These are phyloP conservation scores for Monodelphis domestica DNA, from an alignment of 2,797 vertebrate genomes.

Conservation along the genomic window DNA sequence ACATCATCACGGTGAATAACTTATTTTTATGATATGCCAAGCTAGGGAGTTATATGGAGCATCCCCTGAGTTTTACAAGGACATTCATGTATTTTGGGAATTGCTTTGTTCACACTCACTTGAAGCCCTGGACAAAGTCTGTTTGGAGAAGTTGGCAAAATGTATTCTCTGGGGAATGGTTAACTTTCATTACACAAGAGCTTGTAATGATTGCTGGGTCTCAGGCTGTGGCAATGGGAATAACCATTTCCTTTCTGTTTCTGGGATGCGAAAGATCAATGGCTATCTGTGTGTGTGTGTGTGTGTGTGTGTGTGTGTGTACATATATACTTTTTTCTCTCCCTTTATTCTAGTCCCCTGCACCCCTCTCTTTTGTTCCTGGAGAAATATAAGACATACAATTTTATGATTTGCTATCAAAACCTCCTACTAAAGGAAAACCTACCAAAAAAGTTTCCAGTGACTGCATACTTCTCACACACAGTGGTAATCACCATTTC, in stretches of 20 bases:
- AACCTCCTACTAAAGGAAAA: conserved; percentile 33
- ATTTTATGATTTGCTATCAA: conserved; percentile 47
- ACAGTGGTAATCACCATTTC: conserved; percentile 66
- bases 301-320: no score
- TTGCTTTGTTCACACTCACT: background rate
- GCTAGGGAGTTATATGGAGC: background rate
- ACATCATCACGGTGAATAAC: background rate
- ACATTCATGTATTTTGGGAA: background rate
- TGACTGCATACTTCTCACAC: conserved; percentile 12
- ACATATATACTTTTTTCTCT: background rate
- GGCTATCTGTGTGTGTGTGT: no score
- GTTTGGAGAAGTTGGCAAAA: conserved; percentile 35
- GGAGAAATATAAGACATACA: conserved; percentile 22
- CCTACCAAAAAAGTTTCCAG: conserved; percentile 43
- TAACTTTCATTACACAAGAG: background rate
- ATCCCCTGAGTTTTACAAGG: background rate
- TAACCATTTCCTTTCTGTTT: background rate
- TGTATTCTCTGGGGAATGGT: background rate
- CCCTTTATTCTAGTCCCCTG: background rate
- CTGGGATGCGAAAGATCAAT: background rate
- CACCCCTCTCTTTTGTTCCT: conserved; percentile 38
- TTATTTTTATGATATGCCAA: background rate
- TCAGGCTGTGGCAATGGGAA: background rate
- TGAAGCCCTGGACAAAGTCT: background rate
- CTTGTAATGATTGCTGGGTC: background rate